Percentiles rank a stretch among this genome's conserved stretches.
These are phyloP conservation scores for Calycopis cecrops DNA, from an alignment of 1,140 invertebrate genomes.

Conservation along the genomic window DNA sequence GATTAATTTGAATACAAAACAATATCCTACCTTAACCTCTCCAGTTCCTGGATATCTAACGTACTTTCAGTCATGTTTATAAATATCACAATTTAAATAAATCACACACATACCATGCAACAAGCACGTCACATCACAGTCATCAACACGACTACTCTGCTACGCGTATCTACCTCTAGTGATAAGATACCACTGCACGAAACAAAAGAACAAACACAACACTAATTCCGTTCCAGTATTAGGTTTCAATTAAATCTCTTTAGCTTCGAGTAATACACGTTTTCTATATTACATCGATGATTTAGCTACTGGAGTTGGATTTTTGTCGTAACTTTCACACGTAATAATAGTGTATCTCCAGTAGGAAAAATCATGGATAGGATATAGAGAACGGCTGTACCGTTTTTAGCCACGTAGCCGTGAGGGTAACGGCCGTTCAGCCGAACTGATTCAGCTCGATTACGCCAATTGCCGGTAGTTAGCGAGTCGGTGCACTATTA, in stretches of 20 bases:
- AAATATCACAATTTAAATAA: slow-evolving; percentile 18
- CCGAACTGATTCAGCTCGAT: slow-evolving; percentile 20
- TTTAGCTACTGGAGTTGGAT: too few relatives aligned
- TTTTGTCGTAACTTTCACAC: too few relatives aligned
- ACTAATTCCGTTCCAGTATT: not conserved
- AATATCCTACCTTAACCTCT: slow-evolving; percentile 51
- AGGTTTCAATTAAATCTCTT: not conserved
- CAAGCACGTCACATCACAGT: slow-evolving; percentile 43
- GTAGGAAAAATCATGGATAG: too few relatives aligned
- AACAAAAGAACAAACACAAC: slow-evolving; percentile 27
- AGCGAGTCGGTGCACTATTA: not conserved
- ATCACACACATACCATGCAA: slow-evolving; percentile 23
- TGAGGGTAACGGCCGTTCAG: slow-evolving; percentile 19
- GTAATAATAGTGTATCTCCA: too few relatives aligned
- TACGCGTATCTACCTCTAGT: slow-evolving; percentile 49
- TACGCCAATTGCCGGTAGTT: slow-evolving; percentile 18
- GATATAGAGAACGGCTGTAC: not conserved
- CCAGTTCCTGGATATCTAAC: slow-evolving; percentile 48
- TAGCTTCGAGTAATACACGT: too few relatives aligned
- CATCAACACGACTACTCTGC: slow-evolving; percentile 33
- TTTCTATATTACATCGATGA: too few relatives aligned
- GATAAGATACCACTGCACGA: slow-evolving; percentile 58
- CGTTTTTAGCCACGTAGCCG: not conserved
- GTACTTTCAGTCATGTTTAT: slow-evolving; percentile 46
- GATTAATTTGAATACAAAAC: too few relatives aligned